Evolutionary conservation across 1,140 invertebrate genomes (phyloP), one percentile per base, ranked within the genome.

Genomic region (Pseudoatta argentina): DNA sequence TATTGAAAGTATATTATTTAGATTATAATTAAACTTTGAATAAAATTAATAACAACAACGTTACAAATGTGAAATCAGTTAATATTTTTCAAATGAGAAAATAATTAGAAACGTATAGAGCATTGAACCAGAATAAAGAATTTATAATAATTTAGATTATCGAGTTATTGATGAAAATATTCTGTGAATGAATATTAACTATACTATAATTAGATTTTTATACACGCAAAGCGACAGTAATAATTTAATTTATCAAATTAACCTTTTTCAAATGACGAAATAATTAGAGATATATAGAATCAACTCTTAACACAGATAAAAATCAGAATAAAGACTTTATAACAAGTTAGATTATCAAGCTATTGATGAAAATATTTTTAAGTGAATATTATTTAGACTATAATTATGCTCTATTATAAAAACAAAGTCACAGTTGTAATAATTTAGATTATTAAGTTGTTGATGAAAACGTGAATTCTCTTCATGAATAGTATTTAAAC

Each of bases 1-100:
- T 34, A 34, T 55, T 57, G 7, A 75, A 59, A 59, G 6, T 0
- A 75, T 57, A 76, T 39, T 59, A 48, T 76, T 76, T 5, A 7
- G 34, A 39, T 39, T 76, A 44, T 6, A 44, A 44, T 44, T 44
- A 44, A 44, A 44, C 8, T 44, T 10, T 10, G 39, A 44, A 44
- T 44, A 44, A 44, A 44, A 44, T 44, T 44, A 44, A 44, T 44
- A 12, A 44, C 39, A 63, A 1, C 2, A 7, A 16, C 16, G 16
- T 34, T 39, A 64, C 16, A 4, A 64, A 64, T 18, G 27, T 30
- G n/a, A 16, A 64, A 64, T 64, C 27, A 10, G 14, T 18, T 34
- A 1, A 63, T 3, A 1, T 66, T 66, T 66, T 14, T 34, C 1
- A 24, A 34, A 64, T 57, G n/a, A 34, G 16, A 14, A 64, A 64